phyloP scores from a whole-genome alignment of 2,888 invertebrate species.

The Hydrotaea cyrtoneurina region DNA sequence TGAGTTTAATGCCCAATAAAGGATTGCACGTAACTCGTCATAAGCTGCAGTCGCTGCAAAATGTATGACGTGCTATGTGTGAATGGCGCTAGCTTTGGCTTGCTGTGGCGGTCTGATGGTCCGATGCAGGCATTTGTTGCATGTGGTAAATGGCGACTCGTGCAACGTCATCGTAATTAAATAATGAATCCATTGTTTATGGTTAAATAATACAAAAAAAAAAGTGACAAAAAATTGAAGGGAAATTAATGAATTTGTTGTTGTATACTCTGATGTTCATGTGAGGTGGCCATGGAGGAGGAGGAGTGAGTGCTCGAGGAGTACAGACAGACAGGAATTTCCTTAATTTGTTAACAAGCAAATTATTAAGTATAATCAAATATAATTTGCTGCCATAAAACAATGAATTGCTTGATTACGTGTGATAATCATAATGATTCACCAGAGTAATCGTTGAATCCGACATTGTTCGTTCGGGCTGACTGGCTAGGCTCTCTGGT shows the following conservation, averaged over 20 bases:
- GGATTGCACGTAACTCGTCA: conserved; percentile 56
- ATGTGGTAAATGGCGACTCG: conserved; percentile 38
- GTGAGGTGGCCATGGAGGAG: background rate
- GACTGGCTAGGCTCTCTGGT: too few relatives aligned
- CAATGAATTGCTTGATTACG: conserved; percentile 35
- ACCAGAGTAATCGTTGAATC: too few relatives aligned
- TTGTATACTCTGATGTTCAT: background rate
- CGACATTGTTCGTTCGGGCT: too few relatives aligned
- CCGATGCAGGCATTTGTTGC: background rate
- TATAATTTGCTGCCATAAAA: conserved; percentile 44
- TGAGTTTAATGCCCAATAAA: conserved; percentile 67
- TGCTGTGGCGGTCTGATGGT: background rate
- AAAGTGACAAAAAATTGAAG: conserved; percentile 23
- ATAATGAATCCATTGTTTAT: conserved; percentile 70
- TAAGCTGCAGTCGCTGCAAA: conserved; percentile 32
- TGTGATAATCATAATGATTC: conserved; percentile 25
- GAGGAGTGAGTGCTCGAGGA: background rate
- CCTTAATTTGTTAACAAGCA: conserved; percentile 67
- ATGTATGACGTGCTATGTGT: background rate
- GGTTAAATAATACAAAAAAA: conserved; percentile 48
- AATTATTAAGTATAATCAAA: conserved; percentile 63
- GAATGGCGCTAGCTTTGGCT: background rate
- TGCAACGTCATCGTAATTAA: conserved; percentile 71
- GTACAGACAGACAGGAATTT: conserved; percentile 53
- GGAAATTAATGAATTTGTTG: conserved; percentile 22